Evolutionary conservation across 2,113 vertebrate genomes (phyloP).

Genomic region (Phyllopteryx taeniolatus): DNA sequence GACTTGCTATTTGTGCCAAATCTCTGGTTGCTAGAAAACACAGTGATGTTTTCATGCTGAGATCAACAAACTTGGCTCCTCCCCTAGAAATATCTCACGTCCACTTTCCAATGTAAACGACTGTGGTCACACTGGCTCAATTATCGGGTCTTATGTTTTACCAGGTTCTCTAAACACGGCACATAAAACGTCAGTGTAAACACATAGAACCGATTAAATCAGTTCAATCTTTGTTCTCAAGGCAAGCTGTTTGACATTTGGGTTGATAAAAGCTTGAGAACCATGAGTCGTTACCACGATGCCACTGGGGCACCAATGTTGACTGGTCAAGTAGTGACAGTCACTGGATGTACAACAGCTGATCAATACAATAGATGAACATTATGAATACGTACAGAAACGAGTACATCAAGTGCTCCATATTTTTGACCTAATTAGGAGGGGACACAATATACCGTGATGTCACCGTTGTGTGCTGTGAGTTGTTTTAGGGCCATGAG

Average conservation of each 20-base stretch:
- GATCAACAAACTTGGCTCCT: slow-evolving; percentile 14
- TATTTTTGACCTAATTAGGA: slow-evolving; percentile 9
- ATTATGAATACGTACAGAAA: neutral
- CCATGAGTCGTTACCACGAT: neutral
- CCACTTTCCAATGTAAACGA: slow-evolving; percentile 21
- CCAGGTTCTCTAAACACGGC: slow-evolving; percentile 43
- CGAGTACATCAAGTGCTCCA: neutral
- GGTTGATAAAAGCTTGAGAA: slow-evolving; percentile 1
- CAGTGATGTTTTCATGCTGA: slow-evolving; percentile 32
- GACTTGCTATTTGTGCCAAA: neutral
- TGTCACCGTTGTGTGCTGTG: slow-evolving; percentile 26
- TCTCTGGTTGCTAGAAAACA: neutral
- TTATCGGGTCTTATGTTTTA: slow-evolving; percentile 59
- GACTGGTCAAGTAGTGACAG: neutral
- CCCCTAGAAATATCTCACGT: slow-evolving; percentile 24
- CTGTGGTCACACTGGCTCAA: slow-evolving; percentile 16
- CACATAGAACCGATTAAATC: slow-evolving; percentile 9
- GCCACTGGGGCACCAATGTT: neutral
- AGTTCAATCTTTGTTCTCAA: slow-evolving; percentile 7
- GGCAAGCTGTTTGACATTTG: slow-evolving; percentile 2
- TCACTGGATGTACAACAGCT: neutral
- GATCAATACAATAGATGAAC: neutral
- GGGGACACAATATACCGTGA: slow-evolving; percentile 41
- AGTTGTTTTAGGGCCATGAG: slow-evolving; percentile 24
- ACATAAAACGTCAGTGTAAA: slow-evolving; percentile 18